Percentiles rank a stretch among this genome's conserved stretches.
Conservation (phyloP, 2,113 vertebrate genomes). For the Paratilapia polleni region DNA sequence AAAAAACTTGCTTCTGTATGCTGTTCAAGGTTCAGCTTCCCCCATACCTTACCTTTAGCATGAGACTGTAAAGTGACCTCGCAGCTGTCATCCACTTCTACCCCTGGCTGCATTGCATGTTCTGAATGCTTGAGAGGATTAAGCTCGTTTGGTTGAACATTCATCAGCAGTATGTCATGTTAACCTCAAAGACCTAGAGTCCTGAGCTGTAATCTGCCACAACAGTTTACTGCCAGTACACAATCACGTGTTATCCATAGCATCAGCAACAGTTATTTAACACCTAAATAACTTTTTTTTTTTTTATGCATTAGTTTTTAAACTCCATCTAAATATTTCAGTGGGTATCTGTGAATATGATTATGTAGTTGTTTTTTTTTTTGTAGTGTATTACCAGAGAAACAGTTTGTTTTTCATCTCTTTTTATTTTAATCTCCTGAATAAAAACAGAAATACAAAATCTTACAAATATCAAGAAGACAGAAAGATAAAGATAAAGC, state of each 20-base stretch:
- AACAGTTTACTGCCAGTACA: constrained; percentile 13
- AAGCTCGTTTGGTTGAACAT: constrained; percentile 32
- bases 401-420: background rate
- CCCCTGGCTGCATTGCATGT: background rate
- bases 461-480: constrained; percentile 12
- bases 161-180: constrained; percentile 34
- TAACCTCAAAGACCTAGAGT: constrained; percentile 10
- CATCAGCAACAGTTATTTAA: background rate
- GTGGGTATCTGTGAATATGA: background rate
- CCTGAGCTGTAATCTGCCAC: constrained; percentile 2
- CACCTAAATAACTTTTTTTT: background rate
- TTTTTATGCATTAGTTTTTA: background rate
- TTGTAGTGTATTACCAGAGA: background rate
- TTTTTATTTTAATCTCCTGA: background rate
- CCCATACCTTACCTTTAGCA: constrained; percentile 22
- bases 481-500: background rate
- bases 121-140: constrained; percentile 51
- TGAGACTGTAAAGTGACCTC: constrained; percentile 15
- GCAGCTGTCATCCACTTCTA: background rate
- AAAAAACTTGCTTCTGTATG: background rate
- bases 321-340: background rate
- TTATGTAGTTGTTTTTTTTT: background rate
- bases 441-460: constrained; percentile 21
- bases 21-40: background rate
- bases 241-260: background rate